Conservation (phyloP, 2,113 vertebrate genomes). For the Tringa solitaria region DNA sequence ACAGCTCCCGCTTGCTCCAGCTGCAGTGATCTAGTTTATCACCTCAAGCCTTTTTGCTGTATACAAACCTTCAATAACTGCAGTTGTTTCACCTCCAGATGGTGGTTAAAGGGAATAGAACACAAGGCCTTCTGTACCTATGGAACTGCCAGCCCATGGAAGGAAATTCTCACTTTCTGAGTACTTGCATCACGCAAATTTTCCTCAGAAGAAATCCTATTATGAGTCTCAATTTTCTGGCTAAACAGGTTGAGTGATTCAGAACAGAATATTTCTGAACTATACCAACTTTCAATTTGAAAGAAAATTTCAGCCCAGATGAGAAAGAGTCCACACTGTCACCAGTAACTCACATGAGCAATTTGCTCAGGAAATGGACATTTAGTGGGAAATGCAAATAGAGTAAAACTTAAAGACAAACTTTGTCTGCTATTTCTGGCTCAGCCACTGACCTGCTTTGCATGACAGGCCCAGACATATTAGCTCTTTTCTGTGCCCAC, state of each 20-base stretch:
- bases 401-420: background rate
- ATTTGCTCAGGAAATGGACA: background rate
- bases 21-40: background rate
- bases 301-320: background rate
- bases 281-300: background rate
- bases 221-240: background rate
- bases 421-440: background rate
- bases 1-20: background rate
- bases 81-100: background rate
- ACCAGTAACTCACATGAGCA: background rate
- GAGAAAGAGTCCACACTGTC: background rate
- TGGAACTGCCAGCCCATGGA: fast-evolving
- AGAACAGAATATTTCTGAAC: background rate
- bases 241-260: background rate
- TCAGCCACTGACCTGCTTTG: background rate
- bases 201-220: background rate
- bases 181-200: background rate
- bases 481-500: background rate
- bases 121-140: no score
- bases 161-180: background rate
- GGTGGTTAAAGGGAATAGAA: background rate
- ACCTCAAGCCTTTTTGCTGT: background rate
- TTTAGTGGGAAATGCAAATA: background rate
- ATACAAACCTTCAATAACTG: background rate
- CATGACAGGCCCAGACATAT: background rate